Evolutionary conservation across 2,888 invertebrate species (phyloP).

Genomic region (Flexamia atlantica): DNA sequence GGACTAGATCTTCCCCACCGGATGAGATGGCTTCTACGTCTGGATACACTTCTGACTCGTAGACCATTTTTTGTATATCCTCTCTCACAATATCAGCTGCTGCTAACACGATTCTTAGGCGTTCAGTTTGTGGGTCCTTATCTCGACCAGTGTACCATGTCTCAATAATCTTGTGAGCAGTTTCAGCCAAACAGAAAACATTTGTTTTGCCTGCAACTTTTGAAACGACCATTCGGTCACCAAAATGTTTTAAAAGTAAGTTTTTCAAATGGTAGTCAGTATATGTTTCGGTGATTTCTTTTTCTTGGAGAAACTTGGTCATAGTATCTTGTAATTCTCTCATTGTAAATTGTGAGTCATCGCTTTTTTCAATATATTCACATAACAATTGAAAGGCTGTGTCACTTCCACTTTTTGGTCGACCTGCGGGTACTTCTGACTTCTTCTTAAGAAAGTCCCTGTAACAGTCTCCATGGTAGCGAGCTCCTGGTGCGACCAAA

Average conservation of each 20-base stretch:
- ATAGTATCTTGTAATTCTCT: conserved; percentile 43
- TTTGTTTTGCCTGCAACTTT: conserved; percentile 9
- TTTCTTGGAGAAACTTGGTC: conserved; percentile 1
- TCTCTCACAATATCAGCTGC: conserved; percentile 72
- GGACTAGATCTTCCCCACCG: conserved; percentile 65
- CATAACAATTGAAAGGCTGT: conserved; percentile 47
- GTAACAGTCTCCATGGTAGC: conserved; percentile 56
- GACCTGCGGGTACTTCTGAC: background rate
- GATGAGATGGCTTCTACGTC: conserved; percentile 68
- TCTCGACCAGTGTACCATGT: conserved; percentile 71
- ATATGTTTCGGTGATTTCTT: background rate
- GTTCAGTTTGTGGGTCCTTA: conserved; percentile 68
- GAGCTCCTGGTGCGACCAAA: conserved; percentile 55
- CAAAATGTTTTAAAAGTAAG: conserved; percentile 3
- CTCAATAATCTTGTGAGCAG: conserved; percentile 46
- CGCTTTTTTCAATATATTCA: conserved; percentile 52
- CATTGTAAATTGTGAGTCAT: conserved; percentile 61
- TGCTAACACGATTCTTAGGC: conserved; percentile 71
- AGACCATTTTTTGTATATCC: conserved; percentile 71
- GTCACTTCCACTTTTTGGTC: conserved; percentile 11
- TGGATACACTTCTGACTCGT: conserved; percentile 70
- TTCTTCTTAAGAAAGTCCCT: conserved; percentile 12
- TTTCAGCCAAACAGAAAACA: conserved; percentile 44
- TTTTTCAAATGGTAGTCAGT: background rate
- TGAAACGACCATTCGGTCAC: conserved; percentile 44